Conservation (phyloP, 2,888 invertebrate species). For the Mimumesa dahlbomi region DNA sequence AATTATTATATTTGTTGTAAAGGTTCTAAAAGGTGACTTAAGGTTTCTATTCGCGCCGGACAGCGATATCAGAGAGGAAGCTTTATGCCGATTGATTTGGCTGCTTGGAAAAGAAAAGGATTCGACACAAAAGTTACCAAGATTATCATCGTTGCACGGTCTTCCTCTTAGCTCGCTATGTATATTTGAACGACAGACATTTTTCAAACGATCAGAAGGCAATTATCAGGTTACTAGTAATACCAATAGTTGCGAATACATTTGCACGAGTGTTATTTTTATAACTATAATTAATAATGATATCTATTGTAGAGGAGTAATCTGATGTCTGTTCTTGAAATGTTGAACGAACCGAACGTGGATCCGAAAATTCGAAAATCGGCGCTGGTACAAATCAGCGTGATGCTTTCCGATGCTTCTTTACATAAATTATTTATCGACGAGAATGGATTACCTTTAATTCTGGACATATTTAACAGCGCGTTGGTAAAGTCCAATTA, state of each 20-base stretch:
- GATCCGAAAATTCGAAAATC: slow-evolving; percentile 86
- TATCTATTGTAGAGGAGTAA: slow-evolving; percentile 79
- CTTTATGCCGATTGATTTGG: slow-evolving; percentile 81
- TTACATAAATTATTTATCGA: slow-evolving; percentile 84
- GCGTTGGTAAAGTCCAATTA: slow-evolving; percentile 79
- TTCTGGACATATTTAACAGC: slow-evolving; percentile 80
- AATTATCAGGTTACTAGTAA: slow-evolving; percentile 74
- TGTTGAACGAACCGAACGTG: slow-evolving; percentile 77
- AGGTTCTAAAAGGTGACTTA: slow-evolving; percentile 82
- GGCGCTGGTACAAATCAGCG: slow-evolving; percentile 85
- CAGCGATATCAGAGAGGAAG: slow-evolving; percentile 80
- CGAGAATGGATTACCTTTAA: slow-evolving; percentile 82
- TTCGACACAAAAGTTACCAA: slow-evolving; percentile 80
- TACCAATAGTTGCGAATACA: too few species aligned
- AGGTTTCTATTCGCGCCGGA: slow-evolving; percentile 80
- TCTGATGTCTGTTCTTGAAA: slow-evolving; percentile 76
- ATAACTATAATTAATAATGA: not conserved
- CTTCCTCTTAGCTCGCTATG: slow-evolving; percentile 80
- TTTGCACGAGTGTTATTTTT: not conserved
- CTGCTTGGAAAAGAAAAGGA: slow-evolving; percentile 80
- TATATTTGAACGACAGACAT: slow-evolving; percentile 71
- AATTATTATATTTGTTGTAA: too few species aligned
- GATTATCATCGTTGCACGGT: slow-evolving; percentile 81
- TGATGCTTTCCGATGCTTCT: slow-evolving; percentile 85
- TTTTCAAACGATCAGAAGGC: slow-evolving; percentile 69